Base-by-base conservation (phyloP, 2,888 invertebrate species). In the Bembecia ichneumoniformis region DNA sequence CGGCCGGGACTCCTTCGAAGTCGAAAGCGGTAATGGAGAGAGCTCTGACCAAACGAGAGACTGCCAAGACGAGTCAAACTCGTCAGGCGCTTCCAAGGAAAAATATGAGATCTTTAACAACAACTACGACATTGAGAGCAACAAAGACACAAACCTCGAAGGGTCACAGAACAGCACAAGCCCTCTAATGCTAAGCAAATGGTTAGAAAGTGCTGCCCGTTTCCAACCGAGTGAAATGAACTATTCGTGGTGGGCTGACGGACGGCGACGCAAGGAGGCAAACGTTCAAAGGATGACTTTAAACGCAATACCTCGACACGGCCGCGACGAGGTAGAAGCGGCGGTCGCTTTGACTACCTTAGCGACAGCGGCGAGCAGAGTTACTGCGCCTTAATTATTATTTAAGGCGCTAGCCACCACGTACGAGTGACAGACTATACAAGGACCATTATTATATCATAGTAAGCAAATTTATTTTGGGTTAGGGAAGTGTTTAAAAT, bases 181-280 rank as follows among this genome's bases (percentile, higher is more conserved):
- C 53, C 91, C 91, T 2, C 84, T 91, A 40, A 89, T 92, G 65
- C 83, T 93, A 11, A 90, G 91, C 44, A 93, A 93, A 67, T 94
- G 94, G 94, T 71, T 93, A 47, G 92, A 93, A 66, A 93, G 93
- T 64, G 92, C 93, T 0, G 93, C 90, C 0, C 89, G 91, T 56
- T 94, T 93, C 68, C 90, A 90, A 56, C 93, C 93, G 0, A 90
- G 91, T 57, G 91, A 92, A 65, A 90, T 89, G 51, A 93, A 91
- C 63, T 93, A 92, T 64, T 89, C 92, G 1, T 90, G 91, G 74
- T 92, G 92, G 92, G 78, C 74, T 7, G 82, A 82, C 49, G 81
- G 71, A 5, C 75, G 69, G 54, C 73, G 77, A 43, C 79, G 74
- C 53, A 57, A 66, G 11, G 81, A 80, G n/a, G 48, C 59, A 11